Evolutionary conservation across 2,113 vertebrate genomes (phyloP).

Genomic region (Oreotrochilus melanogaster): DNA sequence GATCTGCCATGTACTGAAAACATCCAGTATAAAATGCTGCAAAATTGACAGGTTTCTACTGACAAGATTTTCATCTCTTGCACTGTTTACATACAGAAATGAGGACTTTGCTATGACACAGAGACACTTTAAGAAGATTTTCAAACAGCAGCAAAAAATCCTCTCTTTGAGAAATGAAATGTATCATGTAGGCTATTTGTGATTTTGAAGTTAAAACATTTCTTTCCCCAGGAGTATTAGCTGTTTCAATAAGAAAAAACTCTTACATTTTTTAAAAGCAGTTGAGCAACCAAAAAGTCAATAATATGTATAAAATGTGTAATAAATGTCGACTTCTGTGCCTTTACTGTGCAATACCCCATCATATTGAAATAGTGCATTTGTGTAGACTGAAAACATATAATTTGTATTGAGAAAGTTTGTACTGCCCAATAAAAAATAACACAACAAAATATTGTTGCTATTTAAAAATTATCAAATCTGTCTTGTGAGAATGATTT

Average conservation of each 20-base stretch:
- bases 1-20: background rate
- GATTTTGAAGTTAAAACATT: slow-evolving; percentile 13
- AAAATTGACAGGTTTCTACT: background rate
- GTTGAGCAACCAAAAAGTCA: slow-evolving; percentile 17
- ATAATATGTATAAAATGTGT: slow-evolving; percentile 10
- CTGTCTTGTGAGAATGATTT: background rate
- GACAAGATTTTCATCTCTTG: slow-evolving; percentile 13
- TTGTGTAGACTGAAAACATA: background rate
- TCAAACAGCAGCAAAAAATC: background rate
- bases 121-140: background rate
- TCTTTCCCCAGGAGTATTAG: background rate
- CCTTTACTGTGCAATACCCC: background rate
- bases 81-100: background rate
- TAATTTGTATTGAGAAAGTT: background rate
- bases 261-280: background rate
- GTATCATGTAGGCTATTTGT: background rate
- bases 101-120: background rate
- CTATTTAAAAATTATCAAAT: background rate
- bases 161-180: background rate
- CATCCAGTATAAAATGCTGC: background rate
- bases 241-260: background rate
- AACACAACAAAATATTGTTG: background rate
- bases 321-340: background rate
- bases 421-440: background rate
- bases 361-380: background rate